Conservation (phyloP, 1,140 invertebrate genomes). For the Gryon sp. region DNA sequence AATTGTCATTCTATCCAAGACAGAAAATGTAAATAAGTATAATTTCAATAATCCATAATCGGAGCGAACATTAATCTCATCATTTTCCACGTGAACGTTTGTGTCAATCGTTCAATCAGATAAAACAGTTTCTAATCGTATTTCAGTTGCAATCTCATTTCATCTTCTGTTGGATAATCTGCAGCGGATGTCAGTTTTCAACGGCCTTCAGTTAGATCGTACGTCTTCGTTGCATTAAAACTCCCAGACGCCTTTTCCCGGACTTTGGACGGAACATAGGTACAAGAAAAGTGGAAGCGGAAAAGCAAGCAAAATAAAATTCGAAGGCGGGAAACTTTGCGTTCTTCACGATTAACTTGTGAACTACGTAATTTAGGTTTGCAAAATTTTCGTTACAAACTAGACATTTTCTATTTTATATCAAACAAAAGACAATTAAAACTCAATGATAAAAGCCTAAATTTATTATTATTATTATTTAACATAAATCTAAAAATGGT, state of each 20-base stretch:
- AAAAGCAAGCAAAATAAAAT: constrained; percentile 20
- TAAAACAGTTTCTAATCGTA: constrained; percentile 37
- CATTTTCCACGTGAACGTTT: constrained; percentile 3
- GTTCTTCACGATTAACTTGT: constrained; percentile 12
- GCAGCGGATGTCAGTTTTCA: constrained; percentile 39
- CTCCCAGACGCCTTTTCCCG: constrained; percentile 24
- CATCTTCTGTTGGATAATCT: constrained; percentile 34
- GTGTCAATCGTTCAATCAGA: constrained; percentile 10
- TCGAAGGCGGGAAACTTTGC: constrained; percentile 7
- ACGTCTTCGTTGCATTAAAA: constrained; percentile 47
- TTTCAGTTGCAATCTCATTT: constrained; percentile 37
- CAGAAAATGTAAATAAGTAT: constrained; percentile 17
- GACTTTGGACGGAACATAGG: constrained; percentile 9
- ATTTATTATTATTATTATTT: no score
- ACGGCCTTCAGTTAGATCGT: constrained; percentile 33
- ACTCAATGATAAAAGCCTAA: no score
- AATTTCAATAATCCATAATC: constrained; percentile 7
- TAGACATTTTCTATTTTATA: no score
- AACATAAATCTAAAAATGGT: no score
- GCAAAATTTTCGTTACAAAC: no score
- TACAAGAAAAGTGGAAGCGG: constrained; percentile 9
- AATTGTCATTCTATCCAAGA: no score
- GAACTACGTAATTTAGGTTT: no score
- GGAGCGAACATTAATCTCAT: constrained; percentile 1
- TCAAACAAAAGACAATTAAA: no score